phyloP scores from a whole-genome alignment of 2,797 vertebrate genomes.

The Helostoma temminkii region DNA sequence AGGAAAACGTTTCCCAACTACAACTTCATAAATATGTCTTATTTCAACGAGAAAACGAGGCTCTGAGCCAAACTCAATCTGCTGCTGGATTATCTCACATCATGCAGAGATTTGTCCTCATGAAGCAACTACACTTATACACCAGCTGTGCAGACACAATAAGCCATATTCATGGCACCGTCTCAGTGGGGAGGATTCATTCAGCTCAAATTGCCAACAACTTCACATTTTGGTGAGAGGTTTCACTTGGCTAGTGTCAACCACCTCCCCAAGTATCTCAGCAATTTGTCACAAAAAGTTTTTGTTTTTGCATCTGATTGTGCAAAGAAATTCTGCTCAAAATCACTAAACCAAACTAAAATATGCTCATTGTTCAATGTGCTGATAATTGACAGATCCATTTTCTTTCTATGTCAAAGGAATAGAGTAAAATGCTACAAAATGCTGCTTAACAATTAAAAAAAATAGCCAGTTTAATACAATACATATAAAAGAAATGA shows the following conservation, averaged over 20 bases:
- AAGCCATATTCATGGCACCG: constrained; percentile 38
- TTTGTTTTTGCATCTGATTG: constrained; percentile 27
- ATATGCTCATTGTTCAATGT: neutral
- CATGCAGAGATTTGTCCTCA: constrained; percentile 31
- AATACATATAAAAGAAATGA: too few species aligned
- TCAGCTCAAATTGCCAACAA: constrained; percentile 32
- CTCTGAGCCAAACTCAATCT: constrained; percentile 40
- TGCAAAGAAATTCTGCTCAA: constrained; percentile 1
- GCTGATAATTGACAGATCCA: neutral
- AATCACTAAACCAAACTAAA: neutral
- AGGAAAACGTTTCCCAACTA: constrained; percentile 37
- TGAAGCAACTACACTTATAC: constrained; percentile 47
- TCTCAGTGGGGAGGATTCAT: constrained; percentile 31
- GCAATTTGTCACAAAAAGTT: constrained; percentile 29
- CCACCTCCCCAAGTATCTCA: constrained; percentile 4
- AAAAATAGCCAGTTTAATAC: too few species aligned
- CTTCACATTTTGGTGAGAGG: constrained; percentile 42
- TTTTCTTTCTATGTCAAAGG: too few species aligned
- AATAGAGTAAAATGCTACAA: too few species aligned
- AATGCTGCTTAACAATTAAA: too few species aligned
- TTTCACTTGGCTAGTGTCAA: constrained; percentile 41
- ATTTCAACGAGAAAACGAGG: constrained; percentile 25
- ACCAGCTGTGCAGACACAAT: constrained; percentile 46
- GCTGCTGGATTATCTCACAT: constrained; percentile 36
- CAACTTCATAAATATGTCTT: constrained; percentile 35